A percentile compares a stretch with the other conserved stretches of the same genome.
These are phyloP conservation scores for Drosophila equinoxialis DNA, from an alignment of 1,140 invertebrate species.

Conservation along the genomic window DNA sequence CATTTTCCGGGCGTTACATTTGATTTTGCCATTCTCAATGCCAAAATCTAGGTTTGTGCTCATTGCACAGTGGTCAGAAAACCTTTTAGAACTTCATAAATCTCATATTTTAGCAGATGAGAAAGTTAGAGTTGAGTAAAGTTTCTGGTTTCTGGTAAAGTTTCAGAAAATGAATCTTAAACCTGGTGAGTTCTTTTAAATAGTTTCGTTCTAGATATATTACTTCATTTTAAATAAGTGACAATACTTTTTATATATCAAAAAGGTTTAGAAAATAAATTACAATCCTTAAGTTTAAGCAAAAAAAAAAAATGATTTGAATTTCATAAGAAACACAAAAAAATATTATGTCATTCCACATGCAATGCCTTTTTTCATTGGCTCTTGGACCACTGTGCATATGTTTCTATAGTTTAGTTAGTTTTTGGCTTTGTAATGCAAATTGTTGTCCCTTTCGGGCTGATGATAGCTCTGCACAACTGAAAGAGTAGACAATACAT, in stretches of 20 bases:
- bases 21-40: constrained; percentile 43
- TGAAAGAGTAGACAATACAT: constrained; percentile 4
- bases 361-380: not conserved
- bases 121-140: no score
- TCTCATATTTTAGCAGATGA: no score
- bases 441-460: constrained; percentile 24
- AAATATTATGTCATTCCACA: constrained; percentile 10
- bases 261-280: no score
- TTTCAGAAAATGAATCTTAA: no score
- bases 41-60: constrained; percentile 12
- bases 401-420: constrained; percentile 22
- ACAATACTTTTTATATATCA: no score
- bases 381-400: constrained; percentile 31
- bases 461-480: constrained; percentile 41
- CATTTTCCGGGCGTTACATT: constrained; percentile 65
- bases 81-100: not conserved
- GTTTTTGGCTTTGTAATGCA: constrained; percentile 34
- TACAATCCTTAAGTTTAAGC: no score
- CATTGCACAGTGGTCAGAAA: constrained; percentile 39
- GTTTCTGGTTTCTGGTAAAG: no score
- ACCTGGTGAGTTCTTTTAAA: no score
- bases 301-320: not conserved
- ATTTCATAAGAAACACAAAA: not conserved
- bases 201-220: no score
- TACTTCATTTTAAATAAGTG: not conserved